phyloP scores from a whole-genome alignment of 2,888 invertebrate species.

The Melanostoma scalare region DNA sequence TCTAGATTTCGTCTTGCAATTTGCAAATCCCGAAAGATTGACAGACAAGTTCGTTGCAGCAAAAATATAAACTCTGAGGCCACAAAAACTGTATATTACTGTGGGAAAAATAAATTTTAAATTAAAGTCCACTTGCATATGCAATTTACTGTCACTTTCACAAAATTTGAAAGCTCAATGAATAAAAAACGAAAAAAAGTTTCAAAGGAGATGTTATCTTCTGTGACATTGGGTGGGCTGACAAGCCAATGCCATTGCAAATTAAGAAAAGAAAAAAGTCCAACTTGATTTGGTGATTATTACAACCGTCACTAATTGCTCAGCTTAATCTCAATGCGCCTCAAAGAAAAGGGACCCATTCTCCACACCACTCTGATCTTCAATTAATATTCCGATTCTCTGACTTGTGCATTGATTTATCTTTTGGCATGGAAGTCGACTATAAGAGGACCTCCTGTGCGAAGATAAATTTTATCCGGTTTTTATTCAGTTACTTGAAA shows the following conservation, averaged over 20 bases:
- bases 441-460: conserved; percentile 55
- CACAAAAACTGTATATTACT: no score
- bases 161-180: conserved; percentile 39
- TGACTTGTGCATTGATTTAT: conserved; percentile 60
- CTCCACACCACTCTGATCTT: conserved; percentile 22
- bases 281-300: conserved; percentile 66
- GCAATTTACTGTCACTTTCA: conserved; percentile 67
- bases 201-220: conserved; percentile 55
- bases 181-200: conserved; percentile 17
- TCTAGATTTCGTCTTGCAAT: no score
- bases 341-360: conserved; percentile 24
- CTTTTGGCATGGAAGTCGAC: conserved; percentile 25
- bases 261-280: conserved; percentile 27
- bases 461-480: conserved; percentile 37
- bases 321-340: conserved; percentile 49
- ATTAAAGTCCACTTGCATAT: conserved; percentile 43
- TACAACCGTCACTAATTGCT: conserved; percentile 71
- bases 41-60: no score
- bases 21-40: no score
- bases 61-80: no score
- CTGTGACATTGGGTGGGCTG: conserved; percentile 57
- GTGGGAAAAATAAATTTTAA: conserved; percentile 38
- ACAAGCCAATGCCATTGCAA: conserved; percentile 25
- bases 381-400: conserved; percentile 34
- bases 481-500: background rate